A percentile compares a stretch with the other conserved stretches of the same genome.
Conservation (phyloP, 2,113 vertebrate genomes). For the Neoarius graeffei region DNA sequence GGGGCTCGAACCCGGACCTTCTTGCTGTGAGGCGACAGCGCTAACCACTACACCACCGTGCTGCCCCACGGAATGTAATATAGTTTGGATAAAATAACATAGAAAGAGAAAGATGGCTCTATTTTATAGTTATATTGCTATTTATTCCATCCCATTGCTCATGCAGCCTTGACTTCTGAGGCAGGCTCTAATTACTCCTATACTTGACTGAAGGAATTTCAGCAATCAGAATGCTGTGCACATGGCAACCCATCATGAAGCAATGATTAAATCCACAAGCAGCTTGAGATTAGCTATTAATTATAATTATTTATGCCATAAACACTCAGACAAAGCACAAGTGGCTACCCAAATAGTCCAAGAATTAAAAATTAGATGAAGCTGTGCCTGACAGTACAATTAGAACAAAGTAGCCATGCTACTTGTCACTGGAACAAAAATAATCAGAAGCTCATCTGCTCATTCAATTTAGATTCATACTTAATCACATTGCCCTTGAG, state of each 20-base stretch:
- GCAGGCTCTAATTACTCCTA: not conserved
- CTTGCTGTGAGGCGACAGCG: too few species aligned
- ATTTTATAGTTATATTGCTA: not conserved
- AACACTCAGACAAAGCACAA: constrained; percentile 2
- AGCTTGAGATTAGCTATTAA: constrained; percentile 3
- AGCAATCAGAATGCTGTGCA: not conserved
- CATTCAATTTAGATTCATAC: not conserved
- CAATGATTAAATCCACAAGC: constrained; percentile 1
- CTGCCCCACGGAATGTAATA: not conserved
- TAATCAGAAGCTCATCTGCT: constrained; percentile 6
- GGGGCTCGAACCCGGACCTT: too few species aligned
- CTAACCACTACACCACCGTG: too few species aligned
- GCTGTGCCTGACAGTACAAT: not conserved
- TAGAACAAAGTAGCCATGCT: not conserved
- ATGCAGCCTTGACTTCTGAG: not conserved
- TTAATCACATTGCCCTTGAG: not conserved
- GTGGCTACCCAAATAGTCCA: not conserved
- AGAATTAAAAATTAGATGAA: not conserved
- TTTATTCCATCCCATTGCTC: not conserved
- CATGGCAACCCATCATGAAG: not conserved
- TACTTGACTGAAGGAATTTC: not conserved
- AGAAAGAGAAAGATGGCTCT: not conserved
- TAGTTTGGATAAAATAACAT: not conserved
- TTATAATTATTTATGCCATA: not conserved
- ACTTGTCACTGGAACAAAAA: not conserved